Conservation (phyloP, 2,797 vertebrate species). For the Darevskia nairensis region DNA sequence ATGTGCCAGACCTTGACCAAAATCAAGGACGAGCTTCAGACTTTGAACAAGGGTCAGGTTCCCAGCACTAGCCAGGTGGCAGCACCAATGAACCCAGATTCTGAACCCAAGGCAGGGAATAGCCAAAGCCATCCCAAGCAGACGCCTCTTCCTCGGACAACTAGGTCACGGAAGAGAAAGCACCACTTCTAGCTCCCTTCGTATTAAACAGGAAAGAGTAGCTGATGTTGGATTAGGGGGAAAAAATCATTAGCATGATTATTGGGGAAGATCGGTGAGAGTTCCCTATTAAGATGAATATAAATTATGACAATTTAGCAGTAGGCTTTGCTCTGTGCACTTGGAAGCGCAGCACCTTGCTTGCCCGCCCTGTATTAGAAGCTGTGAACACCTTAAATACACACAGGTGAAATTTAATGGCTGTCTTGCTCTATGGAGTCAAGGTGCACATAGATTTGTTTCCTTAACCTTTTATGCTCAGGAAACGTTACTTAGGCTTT, state of each 20-base stretch:
- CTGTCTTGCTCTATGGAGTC: slow-evolving; percentile 11
- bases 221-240: slow-evolving; percentile 13
- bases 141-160: slow-evolving; percentile 53
- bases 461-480: slow-evolving; percentile 40
- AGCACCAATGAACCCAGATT: slow-evolving; percentile 27
- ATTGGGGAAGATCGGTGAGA: slow-evolving; percentile 12
- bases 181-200: slow-evolving; percentile 61
- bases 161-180: slow-evolving; percentile 79
- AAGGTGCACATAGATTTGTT: slow-evolving; percentile 36
- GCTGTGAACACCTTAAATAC: not conserved
- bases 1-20: slow-evolving; percentile 76
- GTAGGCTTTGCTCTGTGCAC: slow-evolving; percentile 22
- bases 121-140: slow-evolving; percentile 37
- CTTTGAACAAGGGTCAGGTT: slow-evolving; percentile 46
- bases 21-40: slow-evolving; percentile 73
- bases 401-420: not conserved
- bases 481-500: slow-evolving; percentile 27
- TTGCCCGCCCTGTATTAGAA: slow-evolving; percentile 24
- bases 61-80: slow-evolving; percentile 7
- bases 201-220: not conserved
- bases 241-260: slow-evolving; percentile 10
- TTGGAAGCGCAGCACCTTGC: slow-evolving; percentile 20
- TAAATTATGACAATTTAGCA: slow-evolving; percentile 29
- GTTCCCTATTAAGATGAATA: slow-evolving; percentile 9
- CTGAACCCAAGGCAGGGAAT: slow-evolving; percentile 24